Evolutionary conservation across 2,888 invertebrate species (phyloP), one percentile per base, ranked within the genome.

Genomic region (Pachydiplax longipennis): DNA sequence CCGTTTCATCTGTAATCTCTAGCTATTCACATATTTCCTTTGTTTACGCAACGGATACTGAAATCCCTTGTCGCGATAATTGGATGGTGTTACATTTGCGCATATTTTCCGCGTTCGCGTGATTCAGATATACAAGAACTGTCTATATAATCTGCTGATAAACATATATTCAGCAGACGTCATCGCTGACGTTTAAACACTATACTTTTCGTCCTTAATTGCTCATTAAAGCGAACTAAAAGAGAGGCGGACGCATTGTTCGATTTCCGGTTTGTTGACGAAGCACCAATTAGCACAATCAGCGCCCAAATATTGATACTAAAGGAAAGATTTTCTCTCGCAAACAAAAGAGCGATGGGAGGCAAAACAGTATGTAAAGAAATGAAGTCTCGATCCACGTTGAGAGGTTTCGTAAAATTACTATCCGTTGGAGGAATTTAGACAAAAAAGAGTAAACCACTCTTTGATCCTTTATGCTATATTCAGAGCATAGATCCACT

Each of bases 261-360:
- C 58, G 31, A 61, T 83, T 15, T 22, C 58, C 18, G 15, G 48
- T 8, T 44, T 87, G 61, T 87, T 87, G 87, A 87, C 61, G 61
- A 65, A 87, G 65, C 87, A 10, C 87, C 87, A 87, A 87, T 87
- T 87, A 87, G 61, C 48, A 37, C 87, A 65, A 87, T 37, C 87
- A 83, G 35, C 35, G 48, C 44, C 35, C 83, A 87, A 87, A 87
- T 65, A 87, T 87, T 87, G 61, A 87, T 61, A 83, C 83, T 37
- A 35, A 48, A 13, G 87, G 31, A 73, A 61, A 87, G 61, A 87
- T 87, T 87, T 87, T 87, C 83, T 48, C 15, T 83, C 61, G 40
- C 87, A 61, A 65, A 65, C 87, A 87, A 61, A 87, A 58, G 35
- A 87, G 35, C 58, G 35, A 13, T 25, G 5, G 35, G 18, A 35